Base-by-base conservation (phyloP, 2,888 invertebrate genomes). In the Polydrusus pterygomalis region DNA sequence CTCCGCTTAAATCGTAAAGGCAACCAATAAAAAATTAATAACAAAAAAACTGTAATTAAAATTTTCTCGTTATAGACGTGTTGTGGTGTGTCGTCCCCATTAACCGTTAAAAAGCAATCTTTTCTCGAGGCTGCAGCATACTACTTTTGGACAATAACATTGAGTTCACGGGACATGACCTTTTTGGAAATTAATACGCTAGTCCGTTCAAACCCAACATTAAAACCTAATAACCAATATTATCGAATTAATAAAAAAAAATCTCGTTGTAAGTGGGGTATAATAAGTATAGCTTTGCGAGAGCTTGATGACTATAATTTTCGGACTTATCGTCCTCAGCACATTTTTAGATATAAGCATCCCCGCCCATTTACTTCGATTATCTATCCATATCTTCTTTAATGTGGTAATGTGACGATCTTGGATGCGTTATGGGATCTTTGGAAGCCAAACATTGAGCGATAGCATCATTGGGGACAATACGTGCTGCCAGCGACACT, bases 221-320 rank as follows among this genome's bases (percentile, higher is more conserved):
- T 84, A 85, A 84, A 83, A 82, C 77, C 81, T 84, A 84, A 85
- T 85, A 84, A 85, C 84, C 82, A 80, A 80, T 80, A 85, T 85
- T 85, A 84, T 85, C 84, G 84, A 83, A 84, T 84, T 85, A 84
- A 84, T 84, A 84, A 83, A 82, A 83, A 77, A 84, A 84, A 82
- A 81, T 80, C 80, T 79, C 80, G 79, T 82, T 82, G 83, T 84
- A 84, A 84, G 83, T 83, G 85, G 85, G 84, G 81, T 83, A 84
- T 87, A 87, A 87, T 87, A 85, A 87, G 86, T 84, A 78, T 78
- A 85, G 86, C 85, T 85, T 84, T 84, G 83, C 81, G 79, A 75
- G 82, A 78, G 81, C 80, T 81, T 78, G 86, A 87, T 87, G 82
- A 87, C 87, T 87, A 84, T 87, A 87, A 87, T 87, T 86, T 77